Base-by-base conservation (phyloP, 2,797 vertebrate species). In the Pseudomugil gertrudae region DNA sequence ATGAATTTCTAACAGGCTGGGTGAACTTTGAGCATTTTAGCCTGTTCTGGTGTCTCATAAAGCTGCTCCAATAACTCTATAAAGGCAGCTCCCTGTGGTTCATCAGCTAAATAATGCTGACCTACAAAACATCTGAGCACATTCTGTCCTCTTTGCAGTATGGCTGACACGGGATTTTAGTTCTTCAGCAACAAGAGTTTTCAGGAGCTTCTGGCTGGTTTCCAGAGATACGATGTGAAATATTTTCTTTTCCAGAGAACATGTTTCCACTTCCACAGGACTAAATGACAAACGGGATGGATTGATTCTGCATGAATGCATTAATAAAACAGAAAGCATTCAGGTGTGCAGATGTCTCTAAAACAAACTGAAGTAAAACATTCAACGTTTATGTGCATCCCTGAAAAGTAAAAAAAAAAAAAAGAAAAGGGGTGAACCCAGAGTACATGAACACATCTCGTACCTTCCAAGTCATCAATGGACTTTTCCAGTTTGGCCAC, bases 401-500 rank as follows among this genome's bases (percentile, higher is more conserved):
- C n/a, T 33, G 19, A 40, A 14, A n/a, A 33, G n/a, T n/a, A 19
- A 10, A 33, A 13, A 48, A 51, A 0, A 21, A 30, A n/a, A 30
- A 10, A 43, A 33, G 63, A 61, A 8, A 45, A 8, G 7, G 19
- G 3, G 9, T 17, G 14, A 21, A 45, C 21, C 17, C 38, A 21
- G 10, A 35, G 9, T 19, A 5, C 10, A 17, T 70, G 21, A 7
- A 53, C 15, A 43, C 51, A 45, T 48, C 60, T 81, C 85, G 27
- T 96, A 99, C 98, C 98, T 98, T 99, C 98, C 93, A 99, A 95
- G 84, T 99, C 98, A 66, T 99, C 98, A 1, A 99, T 98, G 23
- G 95, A 94, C 84, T 99, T 99, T 92, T 99, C 98, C 95, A 99
- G 95, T 95, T 99, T 99, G 75, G 97, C 92, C 84, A 99, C 98